Evolutionary conservation across 2,797 vertebrate genomes (phyloP).

Genomic region (Enteromius viviparus): DNA sequence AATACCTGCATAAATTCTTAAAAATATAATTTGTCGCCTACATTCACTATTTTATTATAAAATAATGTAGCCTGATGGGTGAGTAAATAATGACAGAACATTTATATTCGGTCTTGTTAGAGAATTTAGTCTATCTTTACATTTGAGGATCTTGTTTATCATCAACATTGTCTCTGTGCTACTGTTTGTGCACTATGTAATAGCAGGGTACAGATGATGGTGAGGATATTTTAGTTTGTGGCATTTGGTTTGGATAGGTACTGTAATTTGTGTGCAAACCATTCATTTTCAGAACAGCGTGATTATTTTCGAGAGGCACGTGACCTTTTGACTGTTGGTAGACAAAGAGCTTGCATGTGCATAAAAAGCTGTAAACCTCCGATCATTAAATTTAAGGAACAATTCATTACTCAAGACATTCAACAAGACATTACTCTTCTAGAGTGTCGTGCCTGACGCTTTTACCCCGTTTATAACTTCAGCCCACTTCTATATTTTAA

Average conservation of each 20-base stretch:
- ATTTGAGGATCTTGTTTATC: slow-evolving; percentile 3
- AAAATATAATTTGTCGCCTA: neutral
- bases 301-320: slow-evolving; percentile 9
- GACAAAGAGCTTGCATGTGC: neutral
- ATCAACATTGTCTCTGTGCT: neutral
- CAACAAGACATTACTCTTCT: neutral
- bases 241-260: slow-evolving; percentile 36
- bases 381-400: neutral
- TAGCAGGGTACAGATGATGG: slow-evolving; percentile 23
- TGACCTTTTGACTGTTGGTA: slow-evolving; percentile 19
- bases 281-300: neutral
- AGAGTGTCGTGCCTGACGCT: neutral
- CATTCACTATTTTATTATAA: too few species aligned
- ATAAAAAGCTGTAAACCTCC: neutral
- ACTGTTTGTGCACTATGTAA: slow-evolving; percentile 4
- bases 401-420: neutral
- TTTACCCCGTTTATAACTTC: too few species aligned
- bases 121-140: neutral
- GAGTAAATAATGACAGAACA: neutral
- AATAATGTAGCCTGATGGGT: neutral
- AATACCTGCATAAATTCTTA: neutral
- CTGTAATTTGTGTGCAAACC: slow-evolving; percentile 33
- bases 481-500: neutral
- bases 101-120: neutral
- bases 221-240: slow-evolving; percentile 10